phyloP scores from a whole-genome alignment of 2,888 invertebrate genomes.

The Idaea dimidiata region DNA sequence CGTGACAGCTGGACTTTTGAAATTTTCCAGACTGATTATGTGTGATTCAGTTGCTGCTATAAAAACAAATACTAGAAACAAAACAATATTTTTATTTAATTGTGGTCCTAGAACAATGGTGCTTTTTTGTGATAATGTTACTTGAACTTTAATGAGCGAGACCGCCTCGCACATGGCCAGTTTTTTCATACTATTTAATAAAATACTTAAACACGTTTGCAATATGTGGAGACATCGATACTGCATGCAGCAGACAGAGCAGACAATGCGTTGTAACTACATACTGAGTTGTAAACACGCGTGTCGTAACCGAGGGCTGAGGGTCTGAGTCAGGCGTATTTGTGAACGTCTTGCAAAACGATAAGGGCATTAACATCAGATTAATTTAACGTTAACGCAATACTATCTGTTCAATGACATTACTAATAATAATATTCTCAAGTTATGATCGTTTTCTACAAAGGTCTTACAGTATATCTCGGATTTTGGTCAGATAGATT shows the following conservation, averaged over 20 bases:
- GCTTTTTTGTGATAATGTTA: no score
- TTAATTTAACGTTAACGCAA: slow-evolving; percentile 7
- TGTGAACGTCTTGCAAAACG: slow-evolving; percentile 25
- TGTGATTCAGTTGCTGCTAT: no score
- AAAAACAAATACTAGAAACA: no score
- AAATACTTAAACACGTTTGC: neutral
- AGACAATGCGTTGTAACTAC: slow-evolving; percentile 23
- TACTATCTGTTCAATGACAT: neutral
- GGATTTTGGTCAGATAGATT: no score
- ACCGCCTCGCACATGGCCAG: no score
- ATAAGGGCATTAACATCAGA: slow-evolving; percentile 31
- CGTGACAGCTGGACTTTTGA: no score
- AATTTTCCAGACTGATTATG: no score
- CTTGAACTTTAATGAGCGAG: no score
- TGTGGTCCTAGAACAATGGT: no score
- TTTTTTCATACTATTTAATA: neutral
- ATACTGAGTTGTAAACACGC: slow-evolving; percentile 21
- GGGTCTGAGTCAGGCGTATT: slow-evolving; percentile 28
- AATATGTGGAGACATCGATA: slow-evolving; percentile 5
- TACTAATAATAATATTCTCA: neutral
- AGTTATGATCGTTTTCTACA: neutral
- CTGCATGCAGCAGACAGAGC: slow-evolving; percentile 8
- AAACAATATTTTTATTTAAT: no score
- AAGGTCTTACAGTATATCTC: no score
- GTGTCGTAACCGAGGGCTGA: slow-evolving; percentile 30